Percentiles rank a stretch among this genome's conserved stretches.
Evolutionary conservation across 2,797 vertebrate species (phyloP).

Genomic region (Neosilurus mollespiculum): DNA sequence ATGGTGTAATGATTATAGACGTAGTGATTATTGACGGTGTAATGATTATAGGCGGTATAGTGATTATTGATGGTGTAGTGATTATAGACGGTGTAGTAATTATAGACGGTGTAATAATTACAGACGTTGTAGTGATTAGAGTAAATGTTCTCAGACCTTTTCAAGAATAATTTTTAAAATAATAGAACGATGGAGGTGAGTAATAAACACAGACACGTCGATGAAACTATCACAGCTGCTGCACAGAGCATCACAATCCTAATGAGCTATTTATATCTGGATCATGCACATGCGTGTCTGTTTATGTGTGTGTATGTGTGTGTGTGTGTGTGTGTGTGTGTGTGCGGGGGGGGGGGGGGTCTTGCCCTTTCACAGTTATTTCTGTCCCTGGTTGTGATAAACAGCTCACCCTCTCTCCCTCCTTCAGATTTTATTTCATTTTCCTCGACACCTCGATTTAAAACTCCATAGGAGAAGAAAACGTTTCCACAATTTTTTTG

Average conservation of each 20-base stretch:
- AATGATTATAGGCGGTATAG: no score
- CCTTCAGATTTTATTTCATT: not conserved
- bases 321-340: conserved; percentile 4
- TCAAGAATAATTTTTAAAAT: no score
- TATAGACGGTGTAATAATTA: no score
- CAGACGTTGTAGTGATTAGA: no score
- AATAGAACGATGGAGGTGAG: no score
- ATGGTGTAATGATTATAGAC: no score
- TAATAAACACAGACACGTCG: no score
- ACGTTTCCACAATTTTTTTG: not conserved
- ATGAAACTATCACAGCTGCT: not conserved
- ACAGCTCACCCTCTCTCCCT: not conserved
- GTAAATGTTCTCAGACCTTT: no score
- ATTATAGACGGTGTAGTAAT: no score
- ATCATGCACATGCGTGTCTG: not conserved
- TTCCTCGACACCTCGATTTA: not conserved
- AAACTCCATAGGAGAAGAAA: not conserved
- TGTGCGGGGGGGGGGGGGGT: no score
- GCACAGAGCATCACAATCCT: not conserved
- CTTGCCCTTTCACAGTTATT: conserved; percentile 26
- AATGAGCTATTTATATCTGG: not conserved
- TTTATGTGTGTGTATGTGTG: not conserved
- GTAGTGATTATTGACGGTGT: no score
- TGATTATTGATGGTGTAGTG: no score
- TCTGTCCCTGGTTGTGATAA: conserved; percentile 7